Conservation (phyloP, 2,797 vertebrate species). For the Siniperca obscura region DNA sequence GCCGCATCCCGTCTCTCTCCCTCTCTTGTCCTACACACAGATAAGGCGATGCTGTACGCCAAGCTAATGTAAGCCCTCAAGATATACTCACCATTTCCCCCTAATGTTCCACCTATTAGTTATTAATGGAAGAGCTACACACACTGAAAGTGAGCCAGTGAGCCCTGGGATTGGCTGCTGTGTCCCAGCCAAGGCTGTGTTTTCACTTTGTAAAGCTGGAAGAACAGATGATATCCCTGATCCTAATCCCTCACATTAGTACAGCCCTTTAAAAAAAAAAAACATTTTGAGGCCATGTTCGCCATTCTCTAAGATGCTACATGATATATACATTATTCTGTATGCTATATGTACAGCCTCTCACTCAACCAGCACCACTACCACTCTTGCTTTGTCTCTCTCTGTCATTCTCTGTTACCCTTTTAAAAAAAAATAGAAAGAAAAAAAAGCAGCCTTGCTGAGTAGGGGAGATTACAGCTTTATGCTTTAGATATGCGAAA, state of each 20-base stretch:
- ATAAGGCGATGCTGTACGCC: conserved; percentile 72
- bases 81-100: conserved; percentile 74
- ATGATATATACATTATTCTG: conserved; percentile 64
- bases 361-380: conserved; percentile 2
- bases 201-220: conserved; percentile 60
- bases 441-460: conserved; percentile 15
- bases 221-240: conserved; percentile 55
- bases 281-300: conserved; percentile 44
- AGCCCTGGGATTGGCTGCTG: conserved; percentile 62
- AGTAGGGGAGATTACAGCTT: conserved; percentile 43
- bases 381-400: conserved; percentile 12
- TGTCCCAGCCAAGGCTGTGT: conserved; percentile 42
- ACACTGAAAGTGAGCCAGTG: conserved; percentile 74
- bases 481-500: conserved; percentile 42
- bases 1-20: conserved; percentile 37
- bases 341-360: conserved; percentile 5
- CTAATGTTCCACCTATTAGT: conserved; percentile 81
- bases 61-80: conserved; percentile 79
- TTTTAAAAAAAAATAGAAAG: conserved; percentile 1
- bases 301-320: conserved; percentile 39
- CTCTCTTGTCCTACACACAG: conserved; percentile 63
- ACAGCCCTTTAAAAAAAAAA: conserved; percentile 39
- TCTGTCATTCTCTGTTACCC: conserved; percentile 1
- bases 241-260: conserved; percentile 57
- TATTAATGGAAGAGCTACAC: conserved; percentile 78